phyloP scores from a whole-genome alignment of 2,113 vertebrate species.

The Suricata suricatta region DNA sequence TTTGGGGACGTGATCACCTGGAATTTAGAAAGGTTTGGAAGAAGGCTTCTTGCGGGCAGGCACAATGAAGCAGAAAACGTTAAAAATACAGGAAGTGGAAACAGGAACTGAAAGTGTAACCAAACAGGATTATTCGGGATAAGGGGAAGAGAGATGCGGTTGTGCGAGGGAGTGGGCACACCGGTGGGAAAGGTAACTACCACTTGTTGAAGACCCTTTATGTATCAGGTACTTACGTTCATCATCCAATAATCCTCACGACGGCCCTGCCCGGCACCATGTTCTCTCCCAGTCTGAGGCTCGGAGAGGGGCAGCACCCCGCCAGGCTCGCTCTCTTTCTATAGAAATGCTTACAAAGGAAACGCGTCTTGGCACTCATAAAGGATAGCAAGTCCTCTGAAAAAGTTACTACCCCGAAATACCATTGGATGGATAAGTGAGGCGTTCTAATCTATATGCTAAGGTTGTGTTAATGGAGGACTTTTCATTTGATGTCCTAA shows the following conservation, averaged over 20 bases:
- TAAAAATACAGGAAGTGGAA: background rate
- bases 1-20: background rate
- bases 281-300: background rate
- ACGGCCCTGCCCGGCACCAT: background rate
- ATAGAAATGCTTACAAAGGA: background rate
- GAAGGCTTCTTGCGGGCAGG: background rate
- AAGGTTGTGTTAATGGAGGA: background rate
- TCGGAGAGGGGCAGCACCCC: background rate
- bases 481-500: constrained; percentile 27
- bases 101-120: background rate
- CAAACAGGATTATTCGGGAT: background rate
- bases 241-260: background rate
- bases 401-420: constrained; percentile 14
- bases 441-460: background rate
- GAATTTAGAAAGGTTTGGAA: background rate
- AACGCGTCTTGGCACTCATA: background rate
- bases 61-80: background rate
- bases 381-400: background rate
- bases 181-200: background rate
- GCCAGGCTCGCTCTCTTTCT: background rate
- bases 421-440: background rate
- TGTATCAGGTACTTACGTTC: background rate
- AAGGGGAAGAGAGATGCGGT: background rate
- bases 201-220: too few relatives aligned
- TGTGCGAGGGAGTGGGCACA: background rate